Conservation (phyloP, 2,888 invertebrate genomes). For the Heliconius aoede region DNA sequence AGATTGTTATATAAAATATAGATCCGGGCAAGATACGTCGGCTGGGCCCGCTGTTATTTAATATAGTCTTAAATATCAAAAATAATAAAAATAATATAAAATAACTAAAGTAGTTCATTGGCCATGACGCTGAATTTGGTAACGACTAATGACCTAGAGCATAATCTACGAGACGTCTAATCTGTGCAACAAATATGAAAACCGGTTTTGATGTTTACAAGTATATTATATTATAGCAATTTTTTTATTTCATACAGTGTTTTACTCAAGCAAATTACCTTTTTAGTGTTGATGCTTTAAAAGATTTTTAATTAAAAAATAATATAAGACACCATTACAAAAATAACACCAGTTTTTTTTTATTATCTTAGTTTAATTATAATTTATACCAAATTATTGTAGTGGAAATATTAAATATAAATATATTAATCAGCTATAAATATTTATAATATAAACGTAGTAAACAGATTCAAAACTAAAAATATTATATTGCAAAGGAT, state of each 20-base stretch:
- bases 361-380: background rate
- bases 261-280: background rate
- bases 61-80: background rate
- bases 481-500: background rate
- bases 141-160: slow-evolving; percentile 24
- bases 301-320: too few relatives aligned
- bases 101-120: slow-evolving; percentile 19
- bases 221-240: slow-evolving; percentile 15
- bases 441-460: too few relatives aligned
- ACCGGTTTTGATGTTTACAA: background rate
- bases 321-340: background rate
- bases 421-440: background rate
- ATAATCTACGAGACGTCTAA: background rate
- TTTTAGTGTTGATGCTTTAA: background rate
- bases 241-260: background rate
- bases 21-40: background rate
- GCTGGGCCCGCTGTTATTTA: background rate
- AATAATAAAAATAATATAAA: background rate
- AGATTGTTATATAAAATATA: background rate
- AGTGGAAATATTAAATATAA: background rate
- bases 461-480: background rate
- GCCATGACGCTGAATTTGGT: slow-evolving; percentile 18
- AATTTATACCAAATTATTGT: background rate
- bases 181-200: background rate
- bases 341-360: too few relatives aligned